Evolutionary conservation across 2,113 vertebrate species (phyloP).

Genomic region (Dolichotis patagonum): DNA sequence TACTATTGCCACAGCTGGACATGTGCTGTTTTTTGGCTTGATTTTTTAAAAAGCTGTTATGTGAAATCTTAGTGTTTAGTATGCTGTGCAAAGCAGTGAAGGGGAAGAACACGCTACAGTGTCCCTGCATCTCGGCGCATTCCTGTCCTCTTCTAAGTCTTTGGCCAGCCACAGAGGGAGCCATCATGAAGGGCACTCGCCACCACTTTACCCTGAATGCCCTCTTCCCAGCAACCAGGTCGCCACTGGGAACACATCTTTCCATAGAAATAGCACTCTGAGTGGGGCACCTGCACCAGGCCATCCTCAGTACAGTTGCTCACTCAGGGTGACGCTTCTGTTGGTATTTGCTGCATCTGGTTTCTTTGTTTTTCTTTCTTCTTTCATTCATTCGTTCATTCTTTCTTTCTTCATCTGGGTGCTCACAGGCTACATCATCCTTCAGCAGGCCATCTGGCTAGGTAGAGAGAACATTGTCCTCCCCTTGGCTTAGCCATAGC

Average conservation of each 20-base stretch:
- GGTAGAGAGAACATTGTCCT: accelerated
- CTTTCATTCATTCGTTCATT: too few species aligned
- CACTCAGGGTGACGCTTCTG: too few species aligned
- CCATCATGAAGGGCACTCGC: background rate
- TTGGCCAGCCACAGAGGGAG: background rate
- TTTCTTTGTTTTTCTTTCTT: background rate
- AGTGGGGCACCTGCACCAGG: background rate
- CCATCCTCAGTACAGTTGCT: accelerated
- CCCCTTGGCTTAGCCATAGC: background rate
- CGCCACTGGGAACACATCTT: background rate
- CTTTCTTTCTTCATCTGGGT: background rate
- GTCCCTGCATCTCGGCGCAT: background rate
- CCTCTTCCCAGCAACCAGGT: background rate
- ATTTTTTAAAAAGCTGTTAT: background rate
- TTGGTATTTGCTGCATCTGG: background rate
- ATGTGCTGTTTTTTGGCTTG: background rate
- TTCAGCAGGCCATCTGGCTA: background rate
- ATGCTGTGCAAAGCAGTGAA: too few species aligned
- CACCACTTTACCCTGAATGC: accelerated
- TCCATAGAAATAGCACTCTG: background rate
- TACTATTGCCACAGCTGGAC: background rate
- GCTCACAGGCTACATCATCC: accelerated
- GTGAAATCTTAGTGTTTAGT: background rate
- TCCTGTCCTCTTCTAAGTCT: background rate
- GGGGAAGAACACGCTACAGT: too few species aligned